Evolutionary conservation across 1,140 invertebrate genomes (phyloP).

Genomic region (Caenorhabditis remanei): DNA sequence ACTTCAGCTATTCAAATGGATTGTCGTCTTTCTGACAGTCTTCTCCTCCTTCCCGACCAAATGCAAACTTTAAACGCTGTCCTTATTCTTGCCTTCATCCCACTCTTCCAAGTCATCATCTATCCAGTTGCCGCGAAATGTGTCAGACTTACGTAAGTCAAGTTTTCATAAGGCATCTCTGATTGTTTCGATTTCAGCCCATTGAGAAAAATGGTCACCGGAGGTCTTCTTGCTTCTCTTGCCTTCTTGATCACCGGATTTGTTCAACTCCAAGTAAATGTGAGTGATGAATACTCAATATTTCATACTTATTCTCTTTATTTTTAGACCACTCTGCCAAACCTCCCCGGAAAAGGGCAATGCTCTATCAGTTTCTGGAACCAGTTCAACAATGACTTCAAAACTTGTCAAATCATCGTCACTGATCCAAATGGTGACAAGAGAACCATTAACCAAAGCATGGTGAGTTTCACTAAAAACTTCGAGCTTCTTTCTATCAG

Average conservation of each 20-base stretch:
- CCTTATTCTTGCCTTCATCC: slow-evolving; percentile 74
- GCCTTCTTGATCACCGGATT: slow-evolving; percentile 90
- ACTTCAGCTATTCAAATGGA: slow-evolving; percentile 71
- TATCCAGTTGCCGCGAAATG: slow-evolving; percentile 59
- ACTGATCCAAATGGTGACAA: background rate
- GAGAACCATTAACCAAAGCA: slow-evolving; percentile 14
- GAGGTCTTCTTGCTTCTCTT: slow-evolving; percentile 86
- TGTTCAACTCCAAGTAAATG: slow-evolving; percentile 86
- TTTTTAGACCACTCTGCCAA: slow-evolving; percentile 81
- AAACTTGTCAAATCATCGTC: slow-evolving; percentile 64
- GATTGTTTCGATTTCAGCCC: slow-evolving; percentile 79
- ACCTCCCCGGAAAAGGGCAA: slow-evolving; percentile 81
- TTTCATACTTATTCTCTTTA: too few relatives aligned
- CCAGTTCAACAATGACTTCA: slow-evolving; percentile 64
- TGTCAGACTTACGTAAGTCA: slow-evolving; percentile 67
- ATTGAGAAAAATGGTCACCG: slow-evolving; percentile 85
- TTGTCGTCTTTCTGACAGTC: slow-evolving; percentile 67
- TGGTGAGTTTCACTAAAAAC: background rate
- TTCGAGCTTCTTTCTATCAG: background rate
- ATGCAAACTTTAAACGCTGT: slow-evolving; percentile 82
- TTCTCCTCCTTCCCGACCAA: slow-evolving; percentile 86
- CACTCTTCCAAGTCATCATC: slow-evolving; percentile 70
- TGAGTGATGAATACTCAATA: slow-evolving; percentile 57
- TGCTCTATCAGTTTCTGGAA: slow-evolving; percentile 85
- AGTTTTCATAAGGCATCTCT: background rate